Base-by-base conservation (phyloP, 2,888 invertebrate species). In the Brachyptera putata region DNA sequence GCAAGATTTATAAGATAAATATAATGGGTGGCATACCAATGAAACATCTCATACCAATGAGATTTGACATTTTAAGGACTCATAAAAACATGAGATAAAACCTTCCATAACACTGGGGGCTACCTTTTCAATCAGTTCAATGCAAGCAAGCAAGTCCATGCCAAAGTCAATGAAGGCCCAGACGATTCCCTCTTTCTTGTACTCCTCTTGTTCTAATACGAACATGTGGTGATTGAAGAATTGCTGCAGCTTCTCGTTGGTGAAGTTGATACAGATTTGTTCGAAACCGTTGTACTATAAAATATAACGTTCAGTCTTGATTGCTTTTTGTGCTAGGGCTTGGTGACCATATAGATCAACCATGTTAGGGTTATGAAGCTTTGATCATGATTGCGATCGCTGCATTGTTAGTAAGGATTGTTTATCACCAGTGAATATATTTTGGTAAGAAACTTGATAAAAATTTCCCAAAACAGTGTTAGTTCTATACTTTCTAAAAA, bases 211-310 rank as follows among this genome's bases (percentile, higher is more conserved):
- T 80, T 98, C 97, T 78, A 97, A 83, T 69, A 98, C 96, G 80
- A 98, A 98, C 97, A 98, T 98, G 87, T 95, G 91, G 79, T 98
- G 97, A 82, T 98, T 97, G 87, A 98, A 98, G 85, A 97, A 98
- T 82, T 98, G 97, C 82, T 98, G 97, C 70, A 98, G 86, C 83
- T 96, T 95, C 80, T 98, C 97, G 79, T 97, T 98, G 78, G 97
- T 97, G 83, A 97, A 98, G 85, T 98, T 98, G 87, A 97, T 98
- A 85, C 97, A 97, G 79, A 98, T 86, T 85, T 98, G 97, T 80
- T 98, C 97, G 84, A 97, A 97, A 78, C 95, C 95, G 83, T 97
- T 97, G 84, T 82, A 95, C 96, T 96, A 46, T 46, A 46, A 46
- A 46, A 46, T 24, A 46, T 46, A 46, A 46, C 24, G 5, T 21